A percentile compares a stretch with the other conserved stretches of the same genome.
These are phyloP conservation scores for Lithophane ornitopus DNA, from an alignment of 2,888 invertebrate species.

Conservation along the genomic window DNA sequence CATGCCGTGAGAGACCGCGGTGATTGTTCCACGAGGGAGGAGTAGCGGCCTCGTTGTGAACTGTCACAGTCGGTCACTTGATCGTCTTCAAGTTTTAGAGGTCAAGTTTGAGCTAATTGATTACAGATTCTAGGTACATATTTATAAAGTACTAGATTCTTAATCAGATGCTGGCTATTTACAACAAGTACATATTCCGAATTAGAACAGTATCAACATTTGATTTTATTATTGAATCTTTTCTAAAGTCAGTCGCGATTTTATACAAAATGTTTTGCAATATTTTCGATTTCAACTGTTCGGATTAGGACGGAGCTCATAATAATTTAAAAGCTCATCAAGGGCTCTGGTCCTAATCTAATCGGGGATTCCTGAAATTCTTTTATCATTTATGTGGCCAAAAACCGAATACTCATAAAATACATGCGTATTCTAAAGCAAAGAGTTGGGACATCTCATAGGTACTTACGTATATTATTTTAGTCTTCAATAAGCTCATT, in stretches of 20 bases:
- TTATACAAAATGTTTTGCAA: neutral
- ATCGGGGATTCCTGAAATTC: neutral
- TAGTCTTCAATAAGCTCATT: conserved; percentile 47
- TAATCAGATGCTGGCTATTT: neutral
- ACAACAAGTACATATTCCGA: neutral
- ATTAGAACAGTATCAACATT: neutral
- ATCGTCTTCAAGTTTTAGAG: conserved; percentile 27
- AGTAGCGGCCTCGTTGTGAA: conserved; percentile 64
- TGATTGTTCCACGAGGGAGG: conserved; percentile 66
- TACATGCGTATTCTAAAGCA: neutral
- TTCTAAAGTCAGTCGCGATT: neutral
- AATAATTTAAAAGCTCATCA: neutral
- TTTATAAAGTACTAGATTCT: neutral
- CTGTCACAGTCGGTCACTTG: conserved; percentile 51
- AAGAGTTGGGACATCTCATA: neutral
- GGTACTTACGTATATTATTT: conserved; percentile 28
- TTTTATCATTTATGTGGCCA: neutral
- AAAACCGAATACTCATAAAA: neutral
- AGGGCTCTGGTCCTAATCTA: neutral
- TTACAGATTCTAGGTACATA: neutral
- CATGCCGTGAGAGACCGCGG: conserved; percentile 66
- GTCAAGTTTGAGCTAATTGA: conserved; percentile 18
- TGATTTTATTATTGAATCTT: neutral
- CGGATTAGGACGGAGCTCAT: neutral
- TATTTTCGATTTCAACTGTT: conserved; percentile 1